These are phyloP conservation scores for Tetraneura akinire DNA, from an alignment of 1,140 invertebrate species.

Conservation along the genomic window DNA sequence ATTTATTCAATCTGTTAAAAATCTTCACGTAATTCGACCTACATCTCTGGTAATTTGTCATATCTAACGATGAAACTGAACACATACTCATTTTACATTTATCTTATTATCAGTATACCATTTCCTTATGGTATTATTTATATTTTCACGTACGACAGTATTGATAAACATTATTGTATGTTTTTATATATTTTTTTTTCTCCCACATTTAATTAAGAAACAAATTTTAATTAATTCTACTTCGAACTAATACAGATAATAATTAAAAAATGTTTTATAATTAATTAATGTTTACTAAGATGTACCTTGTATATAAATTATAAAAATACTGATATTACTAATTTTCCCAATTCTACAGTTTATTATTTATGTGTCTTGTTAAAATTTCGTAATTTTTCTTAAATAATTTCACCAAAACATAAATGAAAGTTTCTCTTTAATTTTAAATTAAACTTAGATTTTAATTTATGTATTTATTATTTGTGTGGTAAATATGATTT, in stretches of 20 bases:
- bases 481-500: no score
- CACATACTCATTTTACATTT: not conserved
- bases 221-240: no score
- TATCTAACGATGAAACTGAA: not conserved
- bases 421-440: no score
- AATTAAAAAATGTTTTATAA: no score
- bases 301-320: not conserved
- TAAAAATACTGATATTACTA: not conserved
- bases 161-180: not conserved
- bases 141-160: not conserved
- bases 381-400: no score
- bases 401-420: no score
- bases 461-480: no score
- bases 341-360: not conserved
- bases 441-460: no score
- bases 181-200: no score
- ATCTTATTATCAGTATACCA: not conserved
- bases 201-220: no score
- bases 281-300: not conserved
- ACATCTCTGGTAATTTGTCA: slow-evolving; percentile 12
- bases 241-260: no score
- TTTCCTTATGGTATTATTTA: not conserved
- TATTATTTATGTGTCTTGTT: no score
- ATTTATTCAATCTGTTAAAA: slow-evolving; percentile 9
- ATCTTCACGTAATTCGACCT: not conserved